Evolutionary conservation across 2,113 vertebrate species (phyloP), one percentile per base, ranked within the genome.

Genomic region (Nesospiza acunhae): DNA sequence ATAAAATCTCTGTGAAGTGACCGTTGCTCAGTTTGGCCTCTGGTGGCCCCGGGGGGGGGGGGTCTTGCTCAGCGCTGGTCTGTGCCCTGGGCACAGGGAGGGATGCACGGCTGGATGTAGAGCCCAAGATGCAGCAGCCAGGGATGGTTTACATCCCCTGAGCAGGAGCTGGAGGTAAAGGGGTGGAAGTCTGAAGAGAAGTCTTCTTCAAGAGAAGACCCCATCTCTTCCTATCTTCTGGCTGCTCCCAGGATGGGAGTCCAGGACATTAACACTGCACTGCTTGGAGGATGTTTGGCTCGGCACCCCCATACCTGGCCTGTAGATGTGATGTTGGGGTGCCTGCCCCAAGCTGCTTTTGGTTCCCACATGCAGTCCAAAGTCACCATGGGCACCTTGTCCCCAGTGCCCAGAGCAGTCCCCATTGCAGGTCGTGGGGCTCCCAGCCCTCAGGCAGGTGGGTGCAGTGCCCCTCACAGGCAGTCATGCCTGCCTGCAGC

Each of bases 1-100:
- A 97, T 97, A 97, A 97, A 96, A 74, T 76, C 90, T 89, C 94
- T 96, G 90, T 66, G 95, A 86, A 89, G 86, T 24, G 26, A 75
- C 24, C 23, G 3, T 20, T 63, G 76, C 76, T 85, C n/a, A 14
- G 30, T 63, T 53, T 88, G 78, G 59, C 26, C 62, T 69, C 33
- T 55, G 83, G 16, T 59, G 87, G 35, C 37, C n/a, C 15, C 23
- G 3, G 35, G 39, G 2, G n/a, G 2, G n/a, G 8, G 5, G 12
- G 4, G 20, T 35, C 44, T 76, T 0, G 1, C 49, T 35, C 60
- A 17, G 55, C 0, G 0, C 68, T 0, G 10, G 26, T 21, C 55
- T 47, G 47, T 31, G 63, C 70, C 75, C 52, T 16, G 11, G 17
- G 33, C 33, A 15, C 39, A 5, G 16, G 35, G 47, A 30, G 42